These are phyloP conservation scores for Tipula confusa DNA, from an alignment of 2,888 invertebrate species.

Conservation along the genomic window DNA sequence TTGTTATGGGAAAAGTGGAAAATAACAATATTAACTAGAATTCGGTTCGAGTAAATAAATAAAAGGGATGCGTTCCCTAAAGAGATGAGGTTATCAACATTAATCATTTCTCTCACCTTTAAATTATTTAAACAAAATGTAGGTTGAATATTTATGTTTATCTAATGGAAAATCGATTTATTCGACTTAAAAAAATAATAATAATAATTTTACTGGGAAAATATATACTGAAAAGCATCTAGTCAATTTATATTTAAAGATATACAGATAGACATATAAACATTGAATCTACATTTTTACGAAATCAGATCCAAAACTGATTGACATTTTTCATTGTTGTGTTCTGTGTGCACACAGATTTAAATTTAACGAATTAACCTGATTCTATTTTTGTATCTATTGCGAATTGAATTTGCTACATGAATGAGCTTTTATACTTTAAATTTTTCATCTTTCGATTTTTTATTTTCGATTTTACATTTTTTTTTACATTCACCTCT, in stretches of 20 bases:
- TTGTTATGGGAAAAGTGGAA: neutral
- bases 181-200: neutral
- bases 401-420: neutral
- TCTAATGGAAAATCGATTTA: slow-evolving; percentile 25
- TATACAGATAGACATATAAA: neutral
- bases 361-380: neutral
- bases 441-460: neutral
- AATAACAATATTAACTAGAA: neutral
- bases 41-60: neutral
- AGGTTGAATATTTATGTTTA: neutral
- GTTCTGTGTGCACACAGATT: neutral
- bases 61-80: neutral
- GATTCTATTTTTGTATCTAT: neutral
- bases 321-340: neutral
- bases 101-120: slow-evolving; percentile 20
- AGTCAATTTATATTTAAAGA: neutral
- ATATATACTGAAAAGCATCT: neutral
- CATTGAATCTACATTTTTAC: too few species aligned
- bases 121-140: neutral
- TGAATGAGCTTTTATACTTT: neutral
- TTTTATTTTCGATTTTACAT: neutral
- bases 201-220: neutral
- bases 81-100: neutral
- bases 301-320: neutral
- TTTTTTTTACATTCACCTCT: neutral